phyloP scores from a whole-genome alignment of 2,888 invertebrate species.

The Latrodectus hesperus region DNA sequence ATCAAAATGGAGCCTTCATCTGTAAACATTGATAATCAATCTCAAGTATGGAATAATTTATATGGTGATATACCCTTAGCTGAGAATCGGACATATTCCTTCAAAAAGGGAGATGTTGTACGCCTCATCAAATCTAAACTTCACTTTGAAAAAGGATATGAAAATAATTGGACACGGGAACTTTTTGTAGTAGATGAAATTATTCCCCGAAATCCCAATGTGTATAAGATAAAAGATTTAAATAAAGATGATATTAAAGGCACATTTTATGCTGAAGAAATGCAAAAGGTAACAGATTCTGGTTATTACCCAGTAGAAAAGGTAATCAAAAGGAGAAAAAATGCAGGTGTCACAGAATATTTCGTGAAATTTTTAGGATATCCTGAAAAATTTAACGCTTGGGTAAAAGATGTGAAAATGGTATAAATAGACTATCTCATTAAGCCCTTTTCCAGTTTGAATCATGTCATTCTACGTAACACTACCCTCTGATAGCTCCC shows the following conservation, averaged over 20 bases:
- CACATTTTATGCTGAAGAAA: slow-evolving; percentile 16
- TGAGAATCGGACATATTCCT: background rate
- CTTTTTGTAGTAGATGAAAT: background rate
- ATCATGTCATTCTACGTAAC: slow-evolving; percentile 69
- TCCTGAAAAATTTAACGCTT: slow-evolving; percentile 5
- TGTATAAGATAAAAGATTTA: slow-evolving; percentile 6
- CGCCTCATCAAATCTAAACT: background rate
- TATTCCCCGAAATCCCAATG: background rate
- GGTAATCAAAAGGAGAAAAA: slow-evolving; percentile 6
- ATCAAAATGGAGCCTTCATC: slow-evolving; percentile 3
- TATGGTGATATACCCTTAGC: background rate
- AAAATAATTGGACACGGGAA: slow-evolving; percentile 35
- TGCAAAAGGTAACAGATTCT: slow-evolving; percentile 15
- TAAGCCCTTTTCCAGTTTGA: background rate
- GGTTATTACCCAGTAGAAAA: slow-evolving; percentile 4
- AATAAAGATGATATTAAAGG: background rate
- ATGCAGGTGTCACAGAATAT: background rate
- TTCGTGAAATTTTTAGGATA: slow-evolving; percentile 3
- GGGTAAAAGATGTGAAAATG: background rate
- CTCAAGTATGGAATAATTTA: background rate
- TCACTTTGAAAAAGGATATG: slow-evolving; percentile 31
- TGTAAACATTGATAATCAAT: slow-evolving; percentile 11
- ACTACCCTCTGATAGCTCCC: slow-evolving; percentile 71
- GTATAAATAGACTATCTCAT: background rate
- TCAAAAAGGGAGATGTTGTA: slow-evolving; percentile 26